Base-by-base conservation (phyloP, 2,797 vertebrate species). In the Labroides dimidiatus region DNA sequence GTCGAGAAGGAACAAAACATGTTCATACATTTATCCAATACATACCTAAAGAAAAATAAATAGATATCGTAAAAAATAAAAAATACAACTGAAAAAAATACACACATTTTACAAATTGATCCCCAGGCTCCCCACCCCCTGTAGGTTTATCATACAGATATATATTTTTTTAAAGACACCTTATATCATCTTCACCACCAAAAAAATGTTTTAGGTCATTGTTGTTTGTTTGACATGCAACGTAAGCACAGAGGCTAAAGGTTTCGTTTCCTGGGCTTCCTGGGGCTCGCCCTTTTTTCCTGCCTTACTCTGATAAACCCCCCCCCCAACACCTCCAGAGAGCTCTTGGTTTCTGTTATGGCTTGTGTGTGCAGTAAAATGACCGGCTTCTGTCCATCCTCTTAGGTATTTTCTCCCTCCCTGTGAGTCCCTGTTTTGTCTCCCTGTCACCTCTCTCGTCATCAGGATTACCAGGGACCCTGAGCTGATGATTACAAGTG, bases 101-200 rank as follows among this genome's bases (percentile, higher is more conserved):
- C 94, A 94, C 93, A 94, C 93, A 90, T 93, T 94, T 93, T 94
- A 94, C 93, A 95, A 94, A 95, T 93, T 91, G 90, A 88, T 90
- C 91, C 91, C 90, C 84, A 89, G 85, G 89, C 87, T 87, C 87
- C 79, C 80, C 15, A 47, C 82, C 79, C 71, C 72, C 80, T 66
- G 57, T 84, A 89, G 84, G 74, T 89, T 93, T 91, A 91, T 91
- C 91, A 89, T 93, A 93, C 91, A 92, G 84, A 91, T 89, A 86
- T 73, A 89, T 87, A 60, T 51, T 85, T 85, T 84, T 87, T 85
- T 63, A 86, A 90, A 81, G 75, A 87, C 86, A 91, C 79, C 86
- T 93, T 89, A 85, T 89, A 90, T 92, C 78, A 90, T 85, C 84
- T 87, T 92, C 85, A 88, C 85, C 87, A 87, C 91, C 90, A 89